Evolutionary conservation across 64 coral and sea anemone genomes (phyloP), one percentile per base, ranked within the genome.

Genomic region (Anthopleura sola): DNA sequence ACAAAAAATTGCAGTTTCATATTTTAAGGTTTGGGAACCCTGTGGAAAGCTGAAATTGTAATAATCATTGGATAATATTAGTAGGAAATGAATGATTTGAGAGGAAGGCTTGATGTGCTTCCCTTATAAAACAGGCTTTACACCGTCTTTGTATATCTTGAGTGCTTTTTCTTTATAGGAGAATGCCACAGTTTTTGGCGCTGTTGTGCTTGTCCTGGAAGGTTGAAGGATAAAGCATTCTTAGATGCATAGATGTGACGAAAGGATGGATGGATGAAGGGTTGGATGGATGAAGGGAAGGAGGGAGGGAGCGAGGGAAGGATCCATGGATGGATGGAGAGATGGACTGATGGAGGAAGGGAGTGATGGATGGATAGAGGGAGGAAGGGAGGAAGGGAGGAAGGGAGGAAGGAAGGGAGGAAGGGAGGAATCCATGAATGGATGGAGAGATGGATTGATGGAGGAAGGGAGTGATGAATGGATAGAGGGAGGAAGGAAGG

Each of bases 81-180:
- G 14, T 32, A 71, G 66, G 0, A 71, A 71, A 29, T 69, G 66
- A 69, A 17, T 32, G 66, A 71, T 14, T 71, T 32, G 26, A 23
- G 24, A 3, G 24, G n/a, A 13, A 6, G n/a, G n/a, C 0, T 17
- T 29, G 8, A 2, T 69, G 66, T 71, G 31, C 31, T 71, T 32
- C 28, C 24, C 31, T 34, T 55, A 91, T 23, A 76, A 80, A 36
- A 6, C 78, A 20, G 84, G 89, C 81, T 57, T 86, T 11, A 60
- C 55, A 32, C 85, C 89, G 66, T 91, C 84, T 31, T 81, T 91
- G 36, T 91, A 91, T 80, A 91, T 91, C 81, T 91, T 91, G 12
- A 91, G 75, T 17, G 89, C 89, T 82, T 53, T 91, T 86, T 91
- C 89, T 60, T 86, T 91, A 57, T 91, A 77, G 32, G 83, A 82